A percentile compares a stretch with the other conserved stretches of the same genome.
Conservation (phyloP, 2,888 invertebrate species). For the Brenthis ino region DNA sequence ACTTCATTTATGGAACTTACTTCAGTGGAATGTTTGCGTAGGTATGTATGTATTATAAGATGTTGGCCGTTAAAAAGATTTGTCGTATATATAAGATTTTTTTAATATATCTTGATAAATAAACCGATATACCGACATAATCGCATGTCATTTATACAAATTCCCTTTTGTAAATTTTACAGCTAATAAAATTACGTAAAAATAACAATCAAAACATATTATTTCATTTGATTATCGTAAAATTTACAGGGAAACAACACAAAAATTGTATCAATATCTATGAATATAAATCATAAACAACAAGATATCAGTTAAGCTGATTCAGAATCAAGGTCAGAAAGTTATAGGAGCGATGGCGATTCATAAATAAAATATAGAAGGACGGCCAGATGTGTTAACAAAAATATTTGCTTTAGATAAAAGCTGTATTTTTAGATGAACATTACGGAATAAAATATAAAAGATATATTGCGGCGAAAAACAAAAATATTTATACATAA, state of each 20-base stretch:
- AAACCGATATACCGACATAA: too few species aligned
- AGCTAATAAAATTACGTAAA: too few species aligned
- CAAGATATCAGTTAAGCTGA: slow-evolving; percentile 46
- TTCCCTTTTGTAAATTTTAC: too few species aligned
- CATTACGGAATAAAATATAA: slow-evolving; percentile 13
- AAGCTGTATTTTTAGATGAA: slow-evolving; percentile 50
- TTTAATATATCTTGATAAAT: too few species aligned
- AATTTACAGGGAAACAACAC: neutral
- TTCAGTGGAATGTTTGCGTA: too few species aligned
- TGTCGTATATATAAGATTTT: too few species aligned
- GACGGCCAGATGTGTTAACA: slow-evolving; percentile 53
- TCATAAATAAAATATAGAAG: slow-evolving; percentile 61
- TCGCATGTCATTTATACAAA: too few species aligned
- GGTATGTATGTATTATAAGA: too few species aligned
- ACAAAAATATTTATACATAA: neutral
- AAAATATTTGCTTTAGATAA: slow-evolving; percentile 46
- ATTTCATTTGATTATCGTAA: too few species aligned
- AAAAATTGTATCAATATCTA: slow-evolving; percentile 36
- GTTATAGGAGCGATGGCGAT: slow-evolving; percentile 49
- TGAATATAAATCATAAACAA: slow-evolving; percentile 44
- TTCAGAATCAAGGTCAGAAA: slow-evolving; percentile 53
- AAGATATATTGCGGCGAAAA: slow-evolving; percentile 45
- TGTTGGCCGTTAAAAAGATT: too few species aligned
- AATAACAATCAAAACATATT: neutral
- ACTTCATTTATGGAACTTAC: too few species aligned